Conservation (phyloP, 2,113 vertebrate genomes). For the Marmota flaviventris region DNA sequence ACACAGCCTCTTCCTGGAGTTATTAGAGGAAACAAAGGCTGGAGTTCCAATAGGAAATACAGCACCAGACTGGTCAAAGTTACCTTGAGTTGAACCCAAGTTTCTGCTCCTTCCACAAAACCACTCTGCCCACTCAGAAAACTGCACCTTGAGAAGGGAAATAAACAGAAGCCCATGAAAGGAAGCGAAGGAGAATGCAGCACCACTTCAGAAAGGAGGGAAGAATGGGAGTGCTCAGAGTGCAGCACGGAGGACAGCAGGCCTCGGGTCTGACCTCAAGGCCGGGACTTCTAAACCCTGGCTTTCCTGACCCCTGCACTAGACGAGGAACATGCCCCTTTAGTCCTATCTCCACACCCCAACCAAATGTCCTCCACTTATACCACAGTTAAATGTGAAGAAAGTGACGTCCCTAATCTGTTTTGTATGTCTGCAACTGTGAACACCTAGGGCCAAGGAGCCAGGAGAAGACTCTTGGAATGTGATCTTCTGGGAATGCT, state of each 20-base stretch:
- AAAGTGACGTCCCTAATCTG: background rate
- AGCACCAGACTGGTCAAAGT: background rate
- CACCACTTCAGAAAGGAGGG: background rate
- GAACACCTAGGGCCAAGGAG: background rate
- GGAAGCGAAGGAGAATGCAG: background rate
- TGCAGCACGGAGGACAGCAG: background rate
- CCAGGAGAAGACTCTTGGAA: constrained; percentile 4
- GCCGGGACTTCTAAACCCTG: background rate
- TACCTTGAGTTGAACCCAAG: background rate
- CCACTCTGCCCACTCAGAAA: background rate
- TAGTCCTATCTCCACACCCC: background rate
- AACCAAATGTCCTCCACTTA: background rate
- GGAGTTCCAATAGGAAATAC: background rate
- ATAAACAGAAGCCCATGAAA: background rate
- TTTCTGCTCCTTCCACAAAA: background rate
- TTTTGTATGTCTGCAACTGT: background rate
- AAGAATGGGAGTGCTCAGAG: background rate
- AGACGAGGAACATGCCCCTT: background rate
- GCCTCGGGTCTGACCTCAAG: background rate
- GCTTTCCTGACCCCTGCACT: background rate
- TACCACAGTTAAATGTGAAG: background rate
- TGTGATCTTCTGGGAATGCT: constrained; percentile 6
- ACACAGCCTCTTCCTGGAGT: background rate
- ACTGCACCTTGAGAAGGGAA: background rate
- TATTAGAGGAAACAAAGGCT: constrained; percentile 25